phyloP scores from a whole-genome alignment of 2,888 invertebrate species.

The Gastracanthus pulcherrimus region DNA sequence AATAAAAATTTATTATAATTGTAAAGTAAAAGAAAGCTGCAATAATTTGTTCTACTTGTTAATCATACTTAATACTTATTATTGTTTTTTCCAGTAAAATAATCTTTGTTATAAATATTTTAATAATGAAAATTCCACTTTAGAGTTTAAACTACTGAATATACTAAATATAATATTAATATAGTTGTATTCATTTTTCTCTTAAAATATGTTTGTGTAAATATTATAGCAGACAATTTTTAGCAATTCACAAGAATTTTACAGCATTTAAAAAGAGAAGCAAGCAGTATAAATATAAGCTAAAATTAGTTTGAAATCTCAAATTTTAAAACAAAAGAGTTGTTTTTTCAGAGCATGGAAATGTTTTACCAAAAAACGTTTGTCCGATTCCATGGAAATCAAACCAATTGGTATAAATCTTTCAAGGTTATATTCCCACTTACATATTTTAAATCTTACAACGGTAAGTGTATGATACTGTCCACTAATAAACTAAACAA shows the following conservation, averaged over 20 bases:
- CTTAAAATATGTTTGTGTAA: neutral
- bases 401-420: neutral
- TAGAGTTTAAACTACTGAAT: too few species aligned
- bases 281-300: neutral
- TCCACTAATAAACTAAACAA: conserved; percentile 4
- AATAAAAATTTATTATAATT: too few species aligned
- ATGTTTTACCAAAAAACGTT: neutral
- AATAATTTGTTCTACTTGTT: too few species aligned
- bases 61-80: too few species aligned
- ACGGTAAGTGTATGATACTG: neutral
- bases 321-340: neutral
- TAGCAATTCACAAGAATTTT: neutral
- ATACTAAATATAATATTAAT: neutral
- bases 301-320: neutral
- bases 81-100: too few species aligned
- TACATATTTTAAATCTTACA: neutral
- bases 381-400: neutral
- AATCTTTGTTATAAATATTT: too few species aligned
- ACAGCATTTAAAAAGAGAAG: neutral
- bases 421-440: neutral
- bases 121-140: too few species aligned
- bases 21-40: too few species aligned
- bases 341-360: neutral
- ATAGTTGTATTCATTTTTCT: too few species aligned
- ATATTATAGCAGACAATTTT: neutral